phyloP scores from a whole-genome alignment of 2,797 vertebrate genomes.

The Cygnus olor region DNA sequence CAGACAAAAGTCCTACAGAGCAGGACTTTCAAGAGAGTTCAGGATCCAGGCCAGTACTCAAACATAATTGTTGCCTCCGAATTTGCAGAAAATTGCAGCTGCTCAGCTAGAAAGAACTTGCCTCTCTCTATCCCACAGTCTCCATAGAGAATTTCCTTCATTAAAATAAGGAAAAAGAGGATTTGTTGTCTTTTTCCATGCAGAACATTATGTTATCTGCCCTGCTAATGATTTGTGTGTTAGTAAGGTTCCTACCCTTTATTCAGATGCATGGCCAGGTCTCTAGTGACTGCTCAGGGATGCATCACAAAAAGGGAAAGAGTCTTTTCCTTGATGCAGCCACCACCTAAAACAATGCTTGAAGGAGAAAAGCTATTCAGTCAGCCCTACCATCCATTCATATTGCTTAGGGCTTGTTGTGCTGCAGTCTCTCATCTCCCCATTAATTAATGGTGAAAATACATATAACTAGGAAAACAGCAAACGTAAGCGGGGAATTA shows the following conservation, averaged over 20 bases:
- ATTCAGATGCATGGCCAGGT: not conserved
- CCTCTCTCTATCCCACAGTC: not conserved
- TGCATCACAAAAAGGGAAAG: constrained; percentile 33
- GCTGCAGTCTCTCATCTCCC: constrained; percentile 62
- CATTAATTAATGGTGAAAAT: constrained; percentile 82
- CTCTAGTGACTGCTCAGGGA: constrained; percentile 6
- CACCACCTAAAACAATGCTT: constrained; percentile 64
- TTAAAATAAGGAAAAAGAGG: not conserved
- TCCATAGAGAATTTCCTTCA: not conserved
- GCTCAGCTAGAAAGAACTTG: not conserved
- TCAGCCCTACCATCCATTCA: constrained; percentile 56
- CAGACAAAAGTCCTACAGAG: not conserved
- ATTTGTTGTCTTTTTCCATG: not conserved
- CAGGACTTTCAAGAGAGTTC: not conserved
- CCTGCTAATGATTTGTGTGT: not conserved
- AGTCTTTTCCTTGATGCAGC: constrained; percentile 52
- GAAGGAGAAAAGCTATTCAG: constrained; percentile 64
- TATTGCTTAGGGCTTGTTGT: constrained; percentile 42
- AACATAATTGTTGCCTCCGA: not conserved
- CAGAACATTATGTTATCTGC: not conserved
- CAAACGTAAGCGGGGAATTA: constrained; percentile 59
- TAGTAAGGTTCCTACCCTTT: not conserved
- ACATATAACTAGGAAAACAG: constrained; percentile 71
- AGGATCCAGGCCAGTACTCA: not conserved
- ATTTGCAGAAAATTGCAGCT: not conserved